Evolutionary conservation across 2,888 invertebrate species (phyloP).

Genomic region (Latrodectus elegans): DNA sequence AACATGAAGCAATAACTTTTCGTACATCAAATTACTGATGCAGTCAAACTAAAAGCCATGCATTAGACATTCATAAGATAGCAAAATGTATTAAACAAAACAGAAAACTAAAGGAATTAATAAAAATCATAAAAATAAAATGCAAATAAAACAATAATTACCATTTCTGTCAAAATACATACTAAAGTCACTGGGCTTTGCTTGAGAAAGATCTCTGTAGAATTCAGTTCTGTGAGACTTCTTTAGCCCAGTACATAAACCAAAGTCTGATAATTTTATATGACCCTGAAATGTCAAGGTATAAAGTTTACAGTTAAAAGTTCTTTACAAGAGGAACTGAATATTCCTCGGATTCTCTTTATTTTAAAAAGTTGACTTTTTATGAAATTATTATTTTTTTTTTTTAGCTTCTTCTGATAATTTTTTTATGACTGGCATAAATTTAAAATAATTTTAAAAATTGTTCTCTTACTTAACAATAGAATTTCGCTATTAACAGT

Average conservation of each 20-base stretch:
- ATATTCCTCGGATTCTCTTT: no score
- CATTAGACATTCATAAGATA: background rate
- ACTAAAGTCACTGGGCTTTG: constrained; percentile 97
- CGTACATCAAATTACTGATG: background rate
- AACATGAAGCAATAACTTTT: background rate
- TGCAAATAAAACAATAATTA: constrained; percentile 58
- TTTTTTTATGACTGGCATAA: no score
- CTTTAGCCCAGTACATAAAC: constrained; percentile 98
- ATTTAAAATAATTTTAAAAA: no score
- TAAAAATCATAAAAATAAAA: constrained; percentile 53
- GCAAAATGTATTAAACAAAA: constrained; percentile 14
- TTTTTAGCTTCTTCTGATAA: no score
- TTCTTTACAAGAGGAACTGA: no score
- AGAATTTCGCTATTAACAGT: no score
- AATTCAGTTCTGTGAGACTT: constrained; percentile 99
- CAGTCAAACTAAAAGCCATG: background rate
- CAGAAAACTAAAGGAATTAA: constrained; percentile 22
- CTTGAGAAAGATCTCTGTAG: constrained; percentile 96
- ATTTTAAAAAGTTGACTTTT: no score
- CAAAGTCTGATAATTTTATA: constrained; percentile 98
- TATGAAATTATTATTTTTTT: no score
- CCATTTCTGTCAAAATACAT: constrained; percentile 76
- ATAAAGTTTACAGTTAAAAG: no score
- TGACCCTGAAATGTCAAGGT: constrained; percentile 82
- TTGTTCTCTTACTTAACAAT: no score